A percentile compares a stretch with the other conserved stretches of the same genome.
These are phyloP conservation scores for Aspidoscelis tigris DNA, from an alignment of 2,113 vertebrate species.

Conservation along the genomic window DNA sequence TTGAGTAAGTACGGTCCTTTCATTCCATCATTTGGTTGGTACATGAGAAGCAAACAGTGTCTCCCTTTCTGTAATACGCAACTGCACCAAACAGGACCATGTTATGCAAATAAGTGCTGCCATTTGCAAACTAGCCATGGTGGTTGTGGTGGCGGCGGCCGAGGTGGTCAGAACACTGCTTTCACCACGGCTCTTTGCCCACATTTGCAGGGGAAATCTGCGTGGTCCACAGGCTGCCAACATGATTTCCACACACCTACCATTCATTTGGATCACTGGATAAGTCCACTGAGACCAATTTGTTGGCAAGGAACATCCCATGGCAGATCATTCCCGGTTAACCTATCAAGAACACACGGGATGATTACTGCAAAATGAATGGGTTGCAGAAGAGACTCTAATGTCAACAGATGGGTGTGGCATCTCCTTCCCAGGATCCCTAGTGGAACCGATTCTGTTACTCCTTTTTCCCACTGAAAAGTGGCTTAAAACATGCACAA, in stretches of 20 bases:
- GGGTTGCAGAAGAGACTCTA: constrained; percentile 51
- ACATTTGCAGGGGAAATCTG: background rate
- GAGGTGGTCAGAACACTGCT: too few species aligned
- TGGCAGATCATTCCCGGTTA: constrained; percentile 73
- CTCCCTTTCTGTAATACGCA: too few species aligned
- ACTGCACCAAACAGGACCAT: too few species aligned
- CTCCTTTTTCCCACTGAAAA: too few species aligned
- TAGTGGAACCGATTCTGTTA: too few species aligned
- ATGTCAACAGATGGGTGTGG: constrained; percentile 43
- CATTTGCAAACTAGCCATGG: too few species aligned
- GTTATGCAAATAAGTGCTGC: too few species aligned
- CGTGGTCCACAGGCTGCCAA: fast-evolving
- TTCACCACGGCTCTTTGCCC: background rate
- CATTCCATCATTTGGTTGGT: too few species aligned
- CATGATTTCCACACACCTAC: constrained; percentile 14
- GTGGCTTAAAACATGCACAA: too few species aligned
- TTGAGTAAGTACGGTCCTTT: too few species aligned
- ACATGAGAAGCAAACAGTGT: too few species aligned
- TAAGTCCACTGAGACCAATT: constrained; percentile 55
- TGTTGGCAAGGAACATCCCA: constrained; percentile 68
- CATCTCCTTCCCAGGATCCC: constrained; percentile 3
- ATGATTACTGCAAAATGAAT: constrained; percentile 77
- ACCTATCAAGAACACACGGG: constrained; percentile 63
- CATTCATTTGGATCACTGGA: constrained; percentile 7
- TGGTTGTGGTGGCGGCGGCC: too few species aligned